Conservation (phyloP, 2,797 vertebrate genomes). For the Schizopygopsis malacanthus region DNA sequence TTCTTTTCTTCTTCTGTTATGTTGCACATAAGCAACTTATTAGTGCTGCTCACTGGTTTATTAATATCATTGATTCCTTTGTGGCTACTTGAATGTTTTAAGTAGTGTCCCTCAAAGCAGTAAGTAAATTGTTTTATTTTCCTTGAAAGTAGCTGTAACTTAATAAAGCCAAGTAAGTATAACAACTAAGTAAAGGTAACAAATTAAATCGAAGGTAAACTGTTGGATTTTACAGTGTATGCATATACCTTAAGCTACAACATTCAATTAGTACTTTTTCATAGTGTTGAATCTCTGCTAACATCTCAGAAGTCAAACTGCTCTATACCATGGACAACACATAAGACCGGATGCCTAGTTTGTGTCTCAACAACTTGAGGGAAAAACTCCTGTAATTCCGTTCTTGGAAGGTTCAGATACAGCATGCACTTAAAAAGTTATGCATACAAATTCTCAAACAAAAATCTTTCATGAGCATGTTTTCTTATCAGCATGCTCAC, state of each 20-base stretch:
- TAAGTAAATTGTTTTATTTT: too few species aligned
- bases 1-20: too few species aligned
- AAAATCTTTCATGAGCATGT: background rate
- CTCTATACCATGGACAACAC: background rate
- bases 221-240: background rate
- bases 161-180: too few species aligned
- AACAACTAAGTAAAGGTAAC: background rate
- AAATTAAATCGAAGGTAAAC: background rate
- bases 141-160: too few species aligned
- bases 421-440: too few species aligned
- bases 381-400: background rate
- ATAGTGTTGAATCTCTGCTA: background rate
- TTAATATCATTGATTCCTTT: too few species aligned
- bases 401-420: background rate
- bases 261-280: background rate
- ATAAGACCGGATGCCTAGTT: background rate
- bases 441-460: background rate
- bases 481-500: constrained; percentile 62
- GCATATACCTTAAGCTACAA: background rate
- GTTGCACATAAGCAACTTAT: too few species aligned
- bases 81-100: too few species aligned
- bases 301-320: background rate
- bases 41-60: too few species aligned
- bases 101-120: too few species aligned
- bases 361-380: background rate